A percentile compares a stretch with the other conserved stretches of the same genome.
These are phyloP conservation scores for Aurelia sp. DNA, from an alignment of 30 jellyfish, hydroid and myxozoan species.

Conservation along the genomic window DNA sequence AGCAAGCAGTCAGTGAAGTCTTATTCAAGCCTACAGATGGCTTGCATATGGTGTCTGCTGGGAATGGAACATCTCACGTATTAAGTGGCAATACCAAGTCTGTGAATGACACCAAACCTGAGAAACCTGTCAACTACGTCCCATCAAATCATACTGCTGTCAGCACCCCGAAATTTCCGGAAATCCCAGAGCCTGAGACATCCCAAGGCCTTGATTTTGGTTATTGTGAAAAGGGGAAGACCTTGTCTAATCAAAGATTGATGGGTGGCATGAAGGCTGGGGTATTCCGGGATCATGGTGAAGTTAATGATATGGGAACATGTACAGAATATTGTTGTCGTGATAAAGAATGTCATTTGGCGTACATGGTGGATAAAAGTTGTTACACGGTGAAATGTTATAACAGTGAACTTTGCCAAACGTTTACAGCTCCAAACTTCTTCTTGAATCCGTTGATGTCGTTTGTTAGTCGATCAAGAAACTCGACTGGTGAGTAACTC, in stretches of 20 bases:
- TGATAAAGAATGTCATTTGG: constrained; percentile 89
- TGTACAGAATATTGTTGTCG: constrained; percentile 87
- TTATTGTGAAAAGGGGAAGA: constrained; percentile 75
- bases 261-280: constrained; percentile 94
- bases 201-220: constrained; percentile 71
- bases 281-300: constrained; percentile 86
- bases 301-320: constrained; percentile 79
- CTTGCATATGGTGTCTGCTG: constrained; percentile 4
- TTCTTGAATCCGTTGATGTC: constrained; percentile 83
- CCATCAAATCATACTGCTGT: background rate
- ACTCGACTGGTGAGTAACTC: constrained; percentile 39
- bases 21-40: constrained; percentile 33
- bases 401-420: constrained; percentile 72
- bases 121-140: background rate
- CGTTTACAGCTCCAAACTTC: constrained; percentile 82
- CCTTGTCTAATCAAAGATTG: constrained; percentile 68
- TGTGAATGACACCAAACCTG: constrained; percentile 40
- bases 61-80: constrained; percentile 6
- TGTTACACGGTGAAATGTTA: constrained; percentile 87
- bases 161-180: constrained; percentile 17
- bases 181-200: constrained; percentile 52
- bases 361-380: constrained; percentile 78
- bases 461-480: constrained; percentile 73
- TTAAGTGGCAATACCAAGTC: constrained; percentile 26
- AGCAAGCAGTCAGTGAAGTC: constrained; percentile 75